Conservation (phyloP, 92 coral and sea anemone species). For the Bergia sp. region DNA sequence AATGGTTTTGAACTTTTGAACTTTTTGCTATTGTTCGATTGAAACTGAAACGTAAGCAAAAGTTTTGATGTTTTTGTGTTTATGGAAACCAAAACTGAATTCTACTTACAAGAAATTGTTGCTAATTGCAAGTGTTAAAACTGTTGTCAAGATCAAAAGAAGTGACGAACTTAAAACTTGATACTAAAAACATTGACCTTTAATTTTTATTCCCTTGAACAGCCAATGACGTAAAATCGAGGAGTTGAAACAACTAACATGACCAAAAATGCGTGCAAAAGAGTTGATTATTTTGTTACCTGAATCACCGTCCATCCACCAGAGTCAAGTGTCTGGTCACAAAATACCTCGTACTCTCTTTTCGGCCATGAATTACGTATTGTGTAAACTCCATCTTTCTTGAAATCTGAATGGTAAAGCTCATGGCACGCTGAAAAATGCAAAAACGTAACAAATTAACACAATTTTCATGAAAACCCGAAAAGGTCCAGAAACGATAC, state of each 20-base stretch:
- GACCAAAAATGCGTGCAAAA: too few relatives aligned
- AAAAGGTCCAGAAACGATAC: too few relatives aligned
- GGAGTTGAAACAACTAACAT: neutral
- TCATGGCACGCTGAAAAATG: conserved; percentile 7
- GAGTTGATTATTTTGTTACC: neutral
- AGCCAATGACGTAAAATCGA: neutral
- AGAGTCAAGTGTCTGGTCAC: conserved; percentile 18
- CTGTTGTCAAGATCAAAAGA: too few relatives aligned
- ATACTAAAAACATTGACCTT: too few relatives aligned
- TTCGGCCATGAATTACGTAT: neutral
- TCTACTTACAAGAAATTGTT: too few relatives aligned
- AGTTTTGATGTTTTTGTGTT: too few relatives aligned
- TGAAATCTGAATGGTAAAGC: neutral
- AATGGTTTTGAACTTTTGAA: too few relatives aligned
- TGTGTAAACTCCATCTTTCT: neutral
- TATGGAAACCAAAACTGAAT: too few relatives aligned
- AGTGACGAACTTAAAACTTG: too few relatives aligned
- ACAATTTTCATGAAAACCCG: neutral
- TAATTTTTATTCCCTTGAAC: neutral
- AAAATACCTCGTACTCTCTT: neutral
- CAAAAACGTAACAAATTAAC: neutral
- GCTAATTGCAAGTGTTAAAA: too few relatives aligned
- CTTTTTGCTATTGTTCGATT: neutral
- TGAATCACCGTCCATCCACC: conserved; percentile 39
- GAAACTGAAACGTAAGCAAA: too few relatives aligned